Percentiles rank a stretch among this genome's conserved stretches.
Conservation (phyloP, 2,113 vertebrate species). For the Picathartes gymnocephalus region DNA sequence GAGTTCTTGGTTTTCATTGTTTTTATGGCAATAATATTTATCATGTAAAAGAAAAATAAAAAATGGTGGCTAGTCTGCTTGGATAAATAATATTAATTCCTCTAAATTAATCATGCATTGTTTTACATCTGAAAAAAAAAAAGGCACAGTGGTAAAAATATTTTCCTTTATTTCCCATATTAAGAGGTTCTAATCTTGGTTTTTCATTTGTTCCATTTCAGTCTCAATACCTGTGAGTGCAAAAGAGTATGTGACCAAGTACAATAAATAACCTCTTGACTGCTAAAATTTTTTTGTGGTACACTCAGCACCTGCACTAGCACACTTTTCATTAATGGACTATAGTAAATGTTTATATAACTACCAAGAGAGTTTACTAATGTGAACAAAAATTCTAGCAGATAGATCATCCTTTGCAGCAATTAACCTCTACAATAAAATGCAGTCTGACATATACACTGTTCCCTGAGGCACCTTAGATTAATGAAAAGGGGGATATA, state of each 20-base stretch:
- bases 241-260: background rate
- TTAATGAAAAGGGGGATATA: background rate
- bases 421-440: conserved; percentile 31
- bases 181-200: background rate
- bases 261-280: conserved; percentile 21
- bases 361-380: conserved; percentile 32
- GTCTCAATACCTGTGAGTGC: background rate
- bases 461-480: conserved; percentile 8
- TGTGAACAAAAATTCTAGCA: conserved; percentile 20
- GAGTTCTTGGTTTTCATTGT: conserved; percentile 16
- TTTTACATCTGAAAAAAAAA: background rate
- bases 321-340: conserved; percentile 16
- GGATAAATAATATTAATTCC: background rate
- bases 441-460: background rate
- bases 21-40: conserved; percentile 49
- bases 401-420: conserved; percentile 22
- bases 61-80: background rate
- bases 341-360: conserved; percentile 52
- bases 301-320: conserved; percentile 43
- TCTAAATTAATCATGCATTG: background rate
- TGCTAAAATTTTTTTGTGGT: conserved; percentile 19
- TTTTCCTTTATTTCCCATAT: background rate
- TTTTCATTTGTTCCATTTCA: background rate
- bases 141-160: background rate
- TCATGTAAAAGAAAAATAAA: background rate